These are phyloP conservation scores for Neolamprologus caudopunctatus DNA, from an alignment of 2,113 vertebrate genomes.

Conservation along the genomic window DNA sequence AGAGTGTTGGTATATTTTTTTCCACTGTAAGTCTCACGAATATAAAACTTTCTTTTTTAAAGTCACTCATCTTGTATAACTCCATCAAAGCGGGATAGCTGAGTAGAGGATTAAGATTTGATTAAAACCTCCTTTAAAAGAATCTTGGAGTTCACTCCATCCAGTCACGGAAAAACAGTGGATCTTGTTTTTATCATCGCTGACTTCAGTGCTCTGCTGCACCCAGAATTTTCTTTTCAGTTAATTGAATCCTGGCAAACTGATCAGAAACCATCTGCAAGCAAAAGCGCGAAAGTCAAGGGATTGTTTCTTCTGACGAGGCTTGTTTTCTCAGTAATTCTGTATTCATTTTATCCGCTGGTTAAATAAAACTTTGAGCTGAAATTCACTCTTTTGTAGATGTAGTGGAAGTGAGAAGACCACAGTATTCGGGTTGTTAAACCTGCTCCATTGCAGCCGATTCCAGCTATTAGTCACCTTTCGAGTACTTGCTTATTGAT, in stretches of 20 bases:
- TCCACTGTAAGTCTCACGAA: not conserved
- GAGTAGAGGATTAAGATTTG: not conserved
- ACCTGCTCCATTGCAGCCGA: not conserved
- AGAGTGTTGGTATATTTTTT: not conserved
- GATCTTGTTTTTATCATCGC: not conserved
- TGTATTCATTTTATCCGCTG: not conserved
- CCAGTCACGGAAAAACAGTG: not conserved
- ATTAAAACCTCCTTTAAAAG: not conserved
- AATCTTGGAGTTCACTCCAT: not conserved
- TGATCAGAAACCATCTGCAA: not conserved
- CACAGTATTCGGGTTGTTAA: not conserved
- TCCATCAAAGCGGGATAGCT: not conserved
- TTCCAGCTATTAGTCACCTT: not conserved
- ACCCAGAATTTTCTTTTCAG: not conserved
- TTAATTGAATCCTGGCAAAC: not conserved
- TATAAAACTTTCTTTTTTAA: not conserved
- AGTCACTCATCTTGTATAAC: not conserved
- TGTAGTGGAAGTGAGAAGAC: not conserved
- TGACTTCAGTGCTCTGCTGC: not conserved
- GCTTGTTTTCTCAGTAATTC: not conserved
- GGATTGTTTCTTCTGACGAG: not conserved
- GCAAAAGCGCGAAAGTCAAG: not conserved
- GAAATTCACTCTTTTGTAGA: not conserved
- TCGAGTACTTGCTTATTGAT: not conserved
- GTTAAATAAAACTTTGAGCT: not conserved